Evolutionary conservation across 2,888 invertebrate species (phyloP).

Genomic region (Eristalis pertinax): DNA sequence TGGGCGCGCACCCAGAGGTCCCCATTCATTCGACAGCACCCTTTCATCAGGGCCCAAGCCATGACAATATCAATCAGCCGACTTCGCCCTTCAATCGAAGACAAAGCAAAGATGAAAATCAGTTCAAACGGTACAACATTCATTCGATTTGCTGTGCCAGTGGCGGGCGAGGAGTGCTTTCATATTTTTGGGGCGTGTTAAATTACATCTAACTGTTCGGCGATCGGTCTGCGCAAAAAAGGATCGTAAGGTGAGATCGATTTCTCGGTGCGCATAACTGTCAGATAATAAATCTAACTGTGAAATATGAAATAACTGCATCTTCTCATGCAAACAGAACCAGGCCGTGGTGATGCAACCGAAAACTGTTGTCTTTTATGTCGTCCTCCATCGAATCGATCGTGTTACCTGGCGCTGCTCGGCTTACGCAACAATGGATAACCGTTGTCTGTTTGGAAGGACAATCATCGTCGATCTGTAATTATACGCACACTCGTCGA

Average conservation of each 20-base stretch:
- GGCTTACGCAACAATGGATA: conserved; percentile 41
- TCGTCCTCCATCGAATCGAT: conserved; percentile 50
- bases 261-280: conserved; percentile 54
- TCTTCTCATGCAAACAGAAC: conserved; percentile 40
- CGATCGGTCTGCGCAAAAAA: conserved; percentile 11
- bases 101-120: conserved; percentile 38
- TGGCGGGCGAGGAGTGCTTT: conserved; percentile 28
- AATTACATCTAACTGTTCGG: conserved; percentile 75
- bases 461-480: conserved; percentile 50
- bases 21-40: conserved; percentile 51
- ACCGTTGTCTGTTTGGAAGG: conserved; percentile 23
- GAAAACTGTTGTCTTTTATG: conserved; percentile 40
- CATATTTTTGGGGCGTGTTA: conserved; percentile 75
- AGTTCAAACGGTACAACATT: conserved; percentile 55
- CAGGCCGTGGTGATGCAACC: conserved; percentile 48
- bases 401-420: conserved; percentile 62
- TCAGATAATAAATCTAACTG: conserved; percentile 66
- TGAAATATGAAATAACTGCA: conserved; percentile 61
- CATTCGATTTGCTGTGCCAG: conserved; percentile 39
- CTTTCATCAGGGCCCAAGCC: conserved; percentile 56
- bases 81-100: neutral
- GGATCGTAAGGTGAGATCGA: conserved; percentile 51
- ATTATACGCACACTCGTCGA: conserved; percentile 44
- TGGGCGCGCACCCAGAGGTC: conserved; percentile 8
- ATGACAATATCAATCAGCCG: conserved; percentile 28